Conservation (phyloP, 2,113 vertebrate genomes). For the Calypte anna region DNA sequence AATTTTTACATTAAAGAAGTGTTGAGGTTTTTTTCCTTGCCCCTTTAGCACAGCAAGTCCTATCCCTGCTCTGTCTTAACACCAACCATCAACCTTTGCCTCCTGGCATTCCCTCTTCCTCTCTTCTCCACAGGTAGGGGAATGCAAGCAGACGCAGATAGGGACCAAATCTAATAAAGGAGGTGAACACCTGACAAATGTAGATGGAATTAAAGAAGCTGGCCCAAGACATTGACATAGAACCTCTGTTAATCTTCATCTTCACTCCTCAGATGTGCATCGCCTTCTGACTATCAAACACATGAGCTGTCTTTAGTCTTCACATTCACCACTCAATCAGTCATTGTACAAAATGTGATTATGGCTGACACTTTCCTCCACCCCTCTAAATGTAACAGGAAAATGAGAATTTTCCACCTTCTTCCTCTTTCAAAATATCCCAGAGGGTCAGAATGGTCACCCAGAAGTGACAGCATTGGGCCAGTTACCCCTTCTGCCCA, state of each 20-base stretch:
- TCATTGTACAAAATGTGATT: not conserved
- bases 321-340: not conserved
- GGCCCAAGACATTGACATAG: not conserved
- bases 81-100: not conserved
- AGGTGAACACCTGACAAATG: accelerated
- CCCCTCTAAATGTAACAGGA: not conserved
- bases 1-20: not conserved
- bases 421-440: not conserved
- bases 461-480: not conserved
- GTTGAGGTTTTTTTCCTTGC: no score
- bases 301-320: accelerated
- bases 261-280: not conserved
- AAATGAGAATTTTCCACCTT: not conserved
- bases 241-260: not conserved
- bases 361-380: not conserved
- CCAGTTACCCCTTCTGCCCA: not conserved
- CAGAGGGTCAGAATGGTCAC: not conserved
- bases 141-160: not conserved
- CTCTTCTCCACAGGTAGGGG: accelerated
- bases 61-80: not conserved
- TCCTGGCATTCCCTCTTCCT: not conserved
- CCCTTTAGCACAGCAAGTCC: not conserved
- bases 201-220: not conserved
- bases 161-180: not conserved
- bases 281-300: not conserved